phyloP scores from a whole-genome alignment of 1,140 invertebrate genomes.

The Phymastichus coffea region DNA sequence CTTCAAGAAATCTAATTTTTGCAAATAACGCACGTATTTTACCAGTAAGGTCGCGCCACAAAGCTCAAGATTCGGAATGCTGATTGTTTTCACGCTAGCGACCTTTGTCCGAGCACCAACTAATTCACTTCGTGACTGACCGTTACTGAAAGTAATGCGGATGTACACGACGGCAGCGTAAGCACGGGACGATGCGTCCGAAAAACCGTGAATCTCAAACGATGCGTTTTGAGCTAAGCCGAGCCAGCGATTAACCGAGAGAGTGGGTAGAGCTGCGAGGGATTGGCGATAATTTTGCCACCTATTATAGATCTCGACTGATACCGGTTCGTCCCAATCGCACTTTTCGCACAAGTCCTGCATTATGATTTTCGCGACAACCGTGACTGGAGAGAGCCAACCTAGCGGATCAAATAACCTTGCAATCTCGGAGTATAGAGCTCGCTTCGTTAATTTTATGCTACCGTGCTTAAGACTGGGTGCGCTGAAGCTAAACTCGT shows the following conservation, averaged over 20 bases:
- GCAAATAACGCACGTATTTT: too few relatives aligned
- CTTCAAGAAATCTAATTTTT: background rate
- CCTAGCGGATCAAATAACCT: background rate
- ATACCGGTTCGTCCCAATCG: background rate
- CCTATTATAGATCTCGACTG: background rate
- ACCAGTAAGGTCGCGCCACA: conserved; percentile 25
- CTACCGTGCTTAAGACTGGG: background rate
- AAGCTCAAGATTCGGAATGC: conserved; percentile 39
- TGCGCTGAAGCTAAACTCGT: background rate
- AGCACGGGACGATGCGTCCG: conserved; percentile 18
- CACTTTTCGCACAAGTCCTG: too few relatives aligned
- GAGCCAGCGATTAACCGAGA: background rate
- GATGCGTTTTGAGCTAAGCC: background rate
- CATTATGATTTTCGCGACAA: background rate
- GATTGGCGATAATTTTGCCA: too few relatives aligned
- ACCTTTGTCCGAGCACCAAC: conserved; percentile 38
- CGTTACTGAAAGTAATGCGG: background rate
- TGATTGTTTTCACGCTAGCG: conserved; percentile 33
- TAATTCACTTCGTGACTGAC: conserved; percentile 7
- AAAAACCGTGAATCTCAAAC: conserved; percentile 31
- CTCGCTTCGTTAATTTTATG: background rate
- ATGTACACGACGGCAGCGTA: background rate
- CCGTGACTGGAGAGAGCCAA: background rate
- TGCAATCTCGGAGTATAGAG: background rate
- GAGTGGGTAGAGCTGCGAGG: background rate